phyloP scores from a whole-genome alignment of 2,797 vertebrate genomes.

The Apogon hyalosoma region DNA sequence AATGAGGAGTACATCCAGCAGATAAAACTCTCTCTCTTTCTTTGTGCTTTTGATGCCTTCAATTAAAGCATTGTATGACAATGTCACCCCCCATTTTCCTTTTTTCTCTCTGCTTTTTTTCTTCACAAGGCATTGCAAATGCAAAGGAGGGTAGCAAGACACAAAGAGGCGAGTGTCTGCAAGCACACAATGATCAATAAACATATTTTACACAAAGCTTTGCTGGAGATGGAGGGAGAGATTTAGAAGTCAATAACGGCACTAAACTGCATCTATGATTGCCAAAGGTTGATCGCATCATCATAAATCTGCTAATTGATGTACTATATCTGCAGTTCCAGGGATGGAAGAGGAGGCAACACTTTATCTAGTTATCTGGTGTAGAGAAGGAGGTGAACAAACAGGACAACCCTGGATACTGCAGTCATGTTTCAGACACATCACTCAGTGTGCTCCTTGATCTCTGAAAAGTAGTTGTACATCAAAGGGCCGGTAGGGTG shows the following conservation, averaged over 20 bases:
- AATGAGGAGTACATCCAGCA: conserved; percentile 50
- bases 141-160: conserved; percentile 38
- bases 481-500: conserved; percentile 23
- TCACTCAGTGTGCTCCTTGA: conserved; percentile 55
- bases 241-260: conserved; percentile 50
- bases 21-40: conserved; percentile 51
- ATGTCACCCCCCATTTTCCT: conserved; percentile 26
- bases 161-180: conserved; percentile 56
- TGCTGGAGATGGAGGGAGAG: conserved; percentile 17
- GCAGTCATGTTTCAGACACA: conserved; percentile 38
- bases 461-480: conserved; percentile 49
- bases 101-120: conserved; percentile 6
- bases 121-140: conserved; percentile 26
- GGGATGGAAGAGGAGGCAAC: conserved; percentile 19
- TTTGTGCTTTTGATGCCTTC: conserved; percentile 63
- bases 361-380: conserved; percentile 36
- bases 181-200: conserved; percentile 68
- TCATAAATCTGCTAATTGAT: conserved; percentile 62
- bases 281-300: conserved; percentile 68
- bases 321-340: conserved; percentile 42
- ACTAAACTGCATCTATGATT: conserved; percentile 43
- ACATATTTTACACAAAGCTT: conserved; percentile 59
- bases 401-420: conserved; percentile 19
- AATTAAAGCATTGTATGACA: conserved; percentile 63
- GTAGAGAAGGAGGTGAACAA: conserved; percentile 26